Percentiles rank a stretch among this genome's conserved stretches.
These are phyloP conservation scores for Pectinophora gossypiella DNA, from an alignment of 1,140 invertebrate species.

Conservation along the genomic window DNA sequence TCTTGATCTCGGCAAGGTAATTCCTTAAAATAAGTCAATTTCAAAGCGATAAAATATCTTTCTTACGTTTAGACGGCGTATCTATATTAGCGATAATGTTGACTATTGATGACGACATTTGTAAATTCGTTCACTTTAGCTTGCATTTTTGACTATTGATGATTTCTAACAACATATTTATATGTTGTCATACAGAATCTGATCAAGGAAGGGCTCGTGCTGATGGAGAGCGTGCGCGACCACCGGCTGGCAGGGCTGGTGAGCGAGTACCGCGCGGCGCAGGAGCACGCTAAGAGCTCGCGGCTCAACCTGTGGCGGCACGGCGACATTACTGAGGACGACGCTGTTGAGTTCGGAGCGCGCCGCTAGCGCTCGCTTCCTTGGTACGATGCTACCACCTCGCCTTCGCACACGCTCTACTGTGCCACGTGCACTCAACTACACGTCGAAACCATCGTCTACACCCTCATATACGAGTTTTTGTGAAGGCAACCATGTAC, in stretches of 20 bases:
- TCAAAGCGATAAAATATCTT: no score
- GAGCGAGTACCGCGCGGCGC: slow-evolving; percentile 88
- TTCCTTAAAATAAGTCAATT: no score
- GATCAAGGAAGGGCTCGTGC: slow-evolving; percentile 89
- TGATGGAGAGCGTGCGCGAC: slow-evolving; percentile 89
- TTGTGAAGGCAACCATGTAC: slow-evolving; percentile 24
- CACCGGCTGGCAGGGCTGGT: slow-evolving; percentile 88
- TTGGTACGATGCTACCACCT: slow-evolving; percentile 45
- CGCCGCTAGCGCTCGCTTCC: slow-evolving; percentile 45
- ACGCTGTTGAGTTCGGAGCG: slow-evolving; percentile 90
- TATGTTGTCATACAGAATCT: slow-evolving; percentile 71
- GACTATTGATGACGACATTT: no score
- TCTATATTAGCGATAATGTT: no score
- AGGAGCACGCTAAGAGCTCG: slow-evolving; percentile 89
- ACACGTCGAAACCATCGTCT: slow-evolving; percentile 38
- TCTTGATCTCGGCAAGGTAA: slow-evolving; percentile 87
- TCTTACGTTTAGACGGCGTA: no score
- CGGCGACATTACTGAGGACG: slow-evolving; percentile 96
- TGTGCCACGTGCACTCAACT: slow-evolving; percentile 42
- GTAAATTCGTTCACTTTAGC: no score
- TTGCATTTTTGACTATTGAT: no score
- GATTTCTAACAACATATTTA: neutral
- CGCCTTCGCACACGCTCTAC: slow-evolving; percentile 38
- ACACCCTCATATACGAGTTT: slow-evolving; percentile 39
- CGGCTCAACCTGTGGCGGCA: slow-evolving; percentile 96